Evolutionary conservation across 2,888 invertebrate genomes (phyloP).

Genomic region (Cephus runcator): DNA sequence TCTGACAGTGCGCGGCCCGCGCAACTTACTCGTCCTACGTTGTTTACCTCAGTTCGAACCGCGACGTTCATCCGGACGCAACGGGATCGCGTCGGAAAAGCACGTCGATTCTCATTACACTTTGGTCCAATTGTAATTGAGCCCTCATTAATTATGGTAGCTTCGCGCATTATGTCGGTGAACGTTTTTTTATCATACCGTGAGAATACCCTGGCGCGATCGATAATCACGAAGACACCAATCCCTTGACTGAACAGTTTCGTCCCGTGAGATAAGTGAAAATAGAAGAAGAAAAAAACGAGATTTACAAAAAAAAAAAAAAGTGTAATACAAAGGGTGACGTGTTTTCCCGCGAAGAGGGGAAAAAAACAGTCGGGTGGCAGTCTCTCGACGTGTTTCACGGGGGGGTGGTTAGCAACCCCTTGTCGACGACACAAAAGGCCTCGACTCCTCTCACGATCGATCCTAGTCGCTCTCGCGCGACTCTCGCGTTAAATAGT

Average conservation of each 20-base stretch:
- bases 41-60: background rate
- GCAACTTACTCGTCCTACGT: background rate
- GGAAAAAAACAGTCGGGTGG: background rate
- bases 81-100: background rate
- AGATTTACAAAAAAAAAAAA: background rate
- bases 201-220: background rate
- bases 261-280: constrained; percentile 13
- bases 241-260: background rate
- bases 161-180: background rate
- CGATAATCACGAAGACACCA: background rate
- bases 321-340: background rate
- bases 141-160: background rate
- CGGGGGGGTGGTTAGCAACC: background rate
- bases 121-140: background rate
- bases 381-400: background rate
- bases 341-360: background rate
- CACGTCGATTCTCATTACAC: background rate
- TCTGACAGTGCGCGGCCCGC: background rate
- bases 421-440: background rate
- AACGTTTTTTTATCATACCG: background rate
- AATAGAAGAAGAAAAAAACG: background rate
- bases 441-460: background rate
- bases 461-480: background rate
- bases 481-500: background rate
- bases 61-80: background rate